Evolutionary conservation across 2,888 invertebrate species (phyloP).

Genomic region (Hydriomena furcata): DNA sequence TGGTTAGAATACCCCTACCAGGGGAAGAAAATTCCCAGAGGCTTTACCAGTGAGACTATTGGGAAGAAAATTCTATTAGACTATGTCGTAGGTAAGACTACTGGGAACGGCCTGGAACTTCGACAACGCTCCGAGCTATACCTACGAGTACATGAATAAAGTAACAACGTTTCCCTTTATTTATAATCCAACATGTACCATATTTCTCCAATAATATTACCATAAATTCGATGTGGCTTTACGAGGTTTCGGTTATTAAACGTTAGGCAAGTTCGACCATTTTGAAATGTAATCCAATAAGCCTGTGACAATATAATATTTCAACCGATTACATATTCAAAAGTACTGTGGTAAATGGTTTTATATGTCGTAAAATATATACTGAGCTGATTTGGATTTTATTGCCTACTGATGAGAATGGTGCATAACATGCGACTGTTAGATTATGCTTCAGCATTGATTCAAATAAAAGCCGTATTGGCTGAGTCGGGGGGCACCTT

Average conservation of each 20-base stretch:
- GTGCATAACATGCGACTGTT: too few species aligned
- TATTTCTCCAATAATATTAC: conserved; percentile 4
- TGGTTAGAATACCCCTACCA: too few species aligned
- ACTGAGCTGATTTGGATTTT: not conserved
- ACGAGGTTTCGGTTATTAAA: conserved; percentile 2
- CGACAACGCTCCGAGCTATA: conserved; percentile 10
- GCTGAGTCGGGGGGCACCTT: too few species aligned
- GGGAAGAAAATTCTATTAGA: too few species aligned
- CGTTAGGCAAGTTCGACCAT: not conserved
- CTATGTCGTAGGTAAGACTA: too few species aligned
- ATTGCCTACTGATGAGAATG: too few species aligned
- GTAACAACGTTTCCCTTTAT: conserved; percentile 6
- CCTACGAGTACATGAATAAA: conserved; percentile 4
- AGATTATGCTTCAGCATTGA: too few species aligned
- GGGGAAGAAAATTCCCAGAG: too few species aligned
- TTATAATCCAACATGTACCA: conserved; percentile 1
- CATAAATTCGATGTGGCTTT: conserved; percentile 6
- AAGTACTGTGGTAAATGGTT: not conserved
- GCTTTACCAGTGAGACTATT: too few species aligned
- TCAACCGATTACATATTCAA: conserved; percentile 1
- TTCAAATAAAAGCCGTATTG: too few species aligned
- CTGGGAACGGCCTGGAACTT: not conserved
- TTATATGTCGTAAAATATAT: not conserved
- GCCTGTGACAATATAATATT: not conserved
- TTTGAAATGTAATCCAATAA: not conserved